phyloP scores from a whole-genome alignment of 2,113 vertebrate species.

The Eurypyga helias region DNA sequence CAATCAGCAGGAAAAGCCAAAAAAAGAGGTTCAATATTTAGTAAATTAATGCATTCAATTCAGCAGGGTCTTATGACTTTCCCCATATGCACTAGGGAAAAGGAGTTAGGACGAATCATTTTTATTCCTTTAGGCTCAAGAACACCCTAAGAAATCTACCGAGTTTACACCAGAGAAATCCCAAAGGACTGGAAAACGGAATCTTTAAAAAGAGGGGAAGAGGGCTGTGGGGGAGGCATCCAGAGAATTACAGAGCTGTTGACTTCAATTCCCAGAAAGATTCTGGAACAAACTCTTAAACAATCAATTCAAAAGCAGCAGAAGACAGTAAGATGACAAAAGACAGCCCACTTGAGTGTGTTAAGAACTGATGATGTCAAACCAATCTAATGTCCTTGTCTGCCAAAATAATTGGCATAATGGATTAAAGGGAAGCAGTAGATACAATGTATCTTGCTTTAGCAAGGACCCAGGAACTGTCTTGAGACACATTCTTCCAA shows the following conservation, averaged over 20 bases:
- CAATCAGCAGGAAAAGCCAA: constrained; percentile 20
- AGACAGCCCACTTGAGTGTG: not conserved
- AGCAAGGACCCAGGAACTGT: not conserved
- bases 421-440: constrained; percentile 16
- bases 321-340: constrained; percentile 22
- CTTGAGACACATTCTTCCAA: not conserved
- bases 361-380: constrained; percentile 44
- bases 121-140: not conserved
- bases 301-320: constrained; percentile 30
- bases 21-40: constrained; percentile 15
- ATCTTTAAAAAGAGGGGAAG: not conserved
- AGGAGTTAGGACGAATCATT: not conserved
- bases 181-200: not conserved
- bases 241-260: not conserved
- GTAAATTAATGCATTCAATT: not conserved
- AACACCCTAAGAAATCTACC: not conserved
- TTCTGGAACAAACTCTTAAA: constrained; percentile 10
- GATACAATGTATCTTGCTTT: not conserved
- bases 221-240: not conserved
- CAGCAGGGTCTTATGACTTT: not conserved
- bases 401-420: constrained; percentile 49
- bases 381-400: not conserved
- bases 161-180: not conserved
- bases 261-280: constrained; percentile 39
- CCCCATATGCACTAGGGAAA: not conserved